A percentile compares a stretch with the other conserved stretches of the same genome.
phyloP scores from a whole-genome alignment of 30 jellyfish, hydroid and myxozoan genomes.

The Turritopsis dohrnii region DNA sequence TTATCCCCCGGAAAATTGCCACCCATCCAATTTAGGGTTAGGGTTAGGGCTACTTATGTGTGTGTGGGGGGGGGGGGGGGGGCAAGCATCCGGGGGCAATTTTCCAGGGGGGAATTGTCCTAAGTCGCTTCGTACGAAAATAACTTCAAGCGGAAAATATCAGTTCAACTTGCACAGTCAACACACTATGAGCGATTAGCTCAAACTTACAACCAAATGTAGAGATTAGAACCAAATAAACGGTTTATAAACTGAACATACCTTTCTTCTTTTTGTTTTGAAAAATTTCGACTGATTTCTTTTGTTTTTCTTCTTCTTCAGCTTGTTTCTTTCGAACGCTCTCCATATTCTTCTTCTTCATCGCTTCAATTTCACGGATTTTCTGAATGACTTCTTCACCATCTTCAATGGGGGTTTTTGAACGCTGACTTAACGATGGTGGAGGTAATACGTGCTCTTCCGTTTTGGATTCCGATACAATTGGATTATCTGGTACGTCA shows the following conservation, averaged over 20 bases:
- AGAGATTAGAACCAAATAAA: too few species aligned
- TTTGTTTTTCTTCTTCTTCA: conserved; percentile 43
- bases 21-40: too few species aligned
- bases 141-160: too few species aligned
- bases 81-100: too few species aligned
- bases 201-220: too few species aligned
- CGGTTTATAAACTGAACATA: neutral
- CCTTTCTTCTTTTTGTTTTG: conserved; percentile 51
- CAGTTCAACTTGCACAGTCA: too few species aligned
- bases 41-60: too few species aligned
- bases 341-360: conserved; percentile 49
- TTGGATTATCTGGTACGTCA: neutral
- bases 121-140: too few species aligned
- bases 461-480: neutral
- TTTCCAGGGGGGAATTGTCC: too few species aligned
- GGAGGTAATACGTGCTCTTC: neutral
- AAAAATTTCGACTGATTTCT: conserved; percentile 24
- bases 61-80: too few species aligned
- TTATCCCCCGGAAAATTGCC: too few species aligned
- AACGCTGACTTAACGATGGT: neutral
- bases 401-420: neutral
- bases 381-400: conserved; percentile 9
- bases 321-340: conserved; percentile 40
- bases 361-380: conserved; percentile 66
- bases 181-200: too few species aligned